A percentile compares a stretch with the other conserved stretches of the same genome.
These are phyloP conservation scores for Drosophila mimetica DNA, from an alignment of 2,888 invertebrate species.

Conservation along the genomic window DNA sequence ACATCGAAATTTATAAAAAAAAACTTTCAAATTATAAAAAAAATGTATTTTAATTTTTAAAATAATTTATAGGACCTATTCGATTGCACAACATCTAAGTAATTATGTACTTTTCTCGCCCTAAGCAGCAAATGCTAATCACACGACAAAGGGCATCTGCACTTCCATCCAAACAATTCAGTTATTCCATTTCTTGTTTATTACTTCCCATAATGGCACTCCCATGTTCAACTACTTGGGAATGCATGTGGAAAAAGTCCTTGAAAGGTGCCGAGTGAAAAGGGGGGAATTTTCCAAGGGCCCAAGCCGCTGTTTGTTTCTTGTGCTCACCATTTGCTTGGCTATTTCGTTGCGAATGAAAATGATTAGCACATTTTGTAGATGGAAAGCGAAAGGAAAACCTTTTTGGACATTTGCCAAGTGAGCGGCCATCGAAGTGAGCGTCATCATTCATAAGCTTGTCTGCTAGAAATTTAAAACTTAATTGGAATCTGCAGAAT, in stretches of 20 bases:
- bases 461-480: conserved; percentile 43
- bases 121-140: conserved; percentile 2
- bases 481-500: conserved; percentile 48
- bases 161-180: conserved; percentile 22
- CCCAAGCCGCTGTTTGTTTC: conserved; percentile 8
- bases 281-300: neutral
- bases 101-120: neutral
- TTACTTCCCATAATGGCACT: conserved; percentile 45
- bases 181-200: conserved; percentile 42
- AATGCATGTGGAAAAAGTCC: conserved; percentile 40
- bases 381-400: conserved; percentile 8
- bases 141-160: conserved; percentile 23
- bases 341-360: conserved; percentile 22
- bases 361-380: conserved; percentile 44
- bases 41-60: too few relatives aligned
- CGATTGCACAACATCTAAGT: neutral
- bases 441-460: conserved; percentile 41
- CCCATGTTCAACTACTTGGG: conserved; percentile 35
- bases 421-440: conserved; percentile 17
- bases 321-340: conserved; percentile 14
- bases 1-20: too few relatives aligned
- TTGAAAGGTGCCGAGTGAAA: conserved; percentile 28
- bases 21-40: too few relatives aligned
- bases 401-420: conserved; percentile 17
- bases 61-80: too few relatives aligned